Conservation (phyloP, 2,888 invertebrate species). For the Oligia fasciuncula region DNA sequence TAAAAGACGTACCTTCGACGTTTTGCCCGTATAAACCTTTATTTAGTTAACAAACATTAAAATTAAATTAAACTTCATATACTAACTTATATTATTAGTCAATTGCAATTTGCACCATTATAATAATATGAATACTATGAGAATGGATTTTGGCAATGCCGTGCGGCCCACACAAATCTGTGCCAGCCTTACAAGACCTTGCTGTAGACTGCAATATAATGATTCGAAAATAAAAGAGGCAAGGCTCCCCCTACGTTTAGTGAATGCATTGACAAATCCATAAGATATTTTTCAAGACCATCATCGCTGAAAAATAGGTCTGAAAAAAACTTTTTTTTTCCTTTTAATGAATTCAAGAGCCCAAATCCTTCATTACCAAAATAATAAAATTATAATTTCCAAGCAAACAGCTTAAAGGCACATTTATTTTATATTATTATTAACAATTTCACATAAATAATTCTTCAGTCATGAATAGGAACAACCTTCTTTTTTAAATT, state of each 20-base stretch:
- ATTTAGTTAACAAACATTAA: slow-evolving; percentile 62
- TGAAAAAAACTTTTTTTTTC: background rate
- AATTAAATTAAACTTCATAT: slow-evolving; percentile 58
- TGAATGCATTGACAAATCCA: background rate
- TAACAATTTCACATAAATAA: slow-evolving; percentile 44
- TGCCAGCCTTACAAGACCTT: background rate
- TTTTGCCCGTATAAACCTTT: slow-evolving; percentile 56
- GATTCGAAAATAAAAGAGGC: background rate
- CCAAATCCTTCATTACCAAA: background rate
- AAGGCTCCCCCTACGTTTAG: background rate
- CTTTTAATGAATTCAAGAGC: background rate
- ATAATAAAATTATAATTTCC: slow-evolving; percentile 7
- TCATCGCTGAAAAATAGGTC: background rate
- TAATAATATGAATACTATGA: background rate
- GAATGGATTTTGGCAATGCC: background rate
- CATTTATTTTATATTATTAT: slow-evolving; percentile 18
- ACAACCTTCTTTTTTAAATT: slow-evolving; percentile 29
- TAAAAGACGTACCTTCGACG: background rate
- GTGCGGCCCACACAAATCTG: no score
- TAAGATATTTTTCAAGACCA: background rate
- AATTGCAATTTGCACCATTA: slow-evolving; percentile 56
- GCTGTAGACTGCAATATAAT: background rate
- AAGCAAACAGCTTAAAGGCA: slow-evolving; percentile 50
- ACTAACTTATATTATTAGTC: slow-evolving; percentile 49
- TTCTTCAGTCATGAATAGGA: slow-evolving; percentile 57